Conservation (phyloP, 1,140 invertebrate genomes). For the Drosophila cardini region DNA sequence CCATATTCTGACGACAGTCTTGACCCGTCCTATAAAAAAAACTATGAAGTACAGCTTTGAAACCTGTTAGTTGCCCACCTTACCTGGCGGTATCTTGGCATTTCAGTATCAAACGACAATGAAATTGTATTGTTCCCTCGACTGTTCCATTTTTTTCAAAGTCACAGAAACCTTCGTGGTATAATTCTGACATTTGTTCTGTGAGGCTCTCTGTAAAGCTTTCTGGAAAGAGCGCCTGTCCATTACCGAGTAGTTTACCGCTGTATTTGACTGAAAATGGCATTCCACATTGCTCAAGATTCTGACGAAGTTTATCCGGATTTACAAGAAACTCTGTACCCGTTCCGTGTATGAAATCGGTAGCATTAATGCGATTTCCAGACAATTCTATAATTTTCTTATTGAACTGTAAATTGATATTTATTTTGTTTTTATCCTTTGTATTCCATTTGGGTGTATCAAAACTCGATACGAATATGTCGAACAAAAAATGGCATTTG, state of each 20-base stretch:
- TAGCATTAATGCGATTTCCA: constrained; percentile 9
- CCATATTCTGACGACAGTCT: constrained; percentile 25
- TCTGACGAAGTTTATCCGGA: neutral
- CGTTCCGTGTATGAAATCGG: neutral
- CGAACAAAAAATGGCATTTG: constrained; percentile 45
- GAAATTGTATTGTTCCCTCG: constrained; percentile 18
- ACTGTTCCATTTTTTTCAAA: neutral
- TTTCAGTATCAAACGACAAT: constrained; percentile 28
- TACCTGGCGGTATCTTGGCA: constrained; percentile 23
- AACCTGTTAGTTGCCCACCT: neutral
- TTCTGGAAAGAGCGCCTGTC: constrained; percentile 11
- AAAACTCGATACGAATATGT: constrained; percentile 40
- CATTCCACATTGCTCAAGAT: constrained; percentile 12
- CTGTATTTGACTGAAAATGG: constrained; percentile 10
- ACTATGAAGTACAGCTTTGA: neutral
- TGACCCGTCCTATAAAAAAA: neutral
- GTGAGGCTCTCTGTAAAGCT: constrained; percentile 26
- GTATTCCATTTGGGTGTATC: neutral
- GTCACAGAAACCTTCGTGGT: neutral
- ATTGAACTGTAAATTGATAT: neutral
- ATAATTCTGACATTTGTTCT: constrained; percentile 33
- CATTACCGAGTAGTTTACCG: neutral
- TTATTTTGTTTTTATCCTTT: neutral
- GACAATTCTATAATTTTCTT: neutral
- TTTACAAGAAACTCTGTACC: neutral